Conservation (phyloP, 53 echinoderm and acorn worm genomes). For the Pentamera pediparva region DNA sequence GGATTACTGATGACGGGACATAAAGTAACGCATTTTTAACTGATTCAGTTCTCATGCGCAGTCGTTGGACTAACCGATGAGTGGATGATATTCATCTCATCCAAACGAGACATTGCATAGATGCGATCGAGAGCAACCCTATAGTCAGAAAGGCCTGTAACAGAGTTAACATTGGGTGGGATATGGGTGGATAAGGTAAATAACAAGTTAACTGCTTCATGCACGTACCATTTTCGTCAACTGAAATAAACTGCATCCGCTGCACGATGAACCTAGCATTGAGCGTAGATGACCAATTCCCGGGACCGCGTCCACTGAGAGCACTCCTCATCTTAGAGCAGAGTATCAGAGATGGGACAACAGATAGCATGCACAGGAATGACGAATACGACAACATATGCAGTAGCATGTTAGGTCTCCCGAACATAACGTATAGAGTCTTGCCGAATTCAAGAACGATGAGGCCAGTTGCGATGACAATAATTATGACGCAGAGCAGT, state of each 20-base stretch:
- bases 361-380: conserved; percentile 37
- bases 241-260: conserved; percentile 62
- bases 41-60: too few relatives aligned
- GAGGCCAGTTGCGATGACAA: conserved; percentile 30
- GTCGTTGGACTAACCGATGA: too few relatives aligned
- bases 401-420: conserved; percentile 37
- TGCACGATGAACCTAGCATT: conserved; percentile 55
- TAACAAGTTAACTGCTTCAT: too few relatives aligned
- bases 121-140: too few relatives aligned
- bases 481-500: conserved; percentile 50
- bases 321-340: conserved; percentile 31
- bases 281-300: conserved; percentile 27
- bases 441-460: conserved; percentile 43
- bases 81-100: too few relatives aligned
- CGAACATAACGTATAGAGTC: conserved; percentile 51
- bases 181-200: too few relatives aligned
- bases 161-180: too few relatives aligned
- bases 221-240: too few relatives aligned
- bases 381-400: conserved; percentile 59
- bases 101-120: too few relatives aligned
- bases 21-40: too few relatives aligned
- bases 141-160: too few relatives aligned
- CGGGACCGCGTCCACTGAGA: conserved; percentile 4
- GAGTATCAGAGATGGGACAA: conserved; percentile 44
- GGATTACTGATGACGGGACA: too few relatives aligned